Evolutionary conservation across 2,888 invertebrate species (phyloP).

Genomic region (Luperina nickerlii): DNA sequence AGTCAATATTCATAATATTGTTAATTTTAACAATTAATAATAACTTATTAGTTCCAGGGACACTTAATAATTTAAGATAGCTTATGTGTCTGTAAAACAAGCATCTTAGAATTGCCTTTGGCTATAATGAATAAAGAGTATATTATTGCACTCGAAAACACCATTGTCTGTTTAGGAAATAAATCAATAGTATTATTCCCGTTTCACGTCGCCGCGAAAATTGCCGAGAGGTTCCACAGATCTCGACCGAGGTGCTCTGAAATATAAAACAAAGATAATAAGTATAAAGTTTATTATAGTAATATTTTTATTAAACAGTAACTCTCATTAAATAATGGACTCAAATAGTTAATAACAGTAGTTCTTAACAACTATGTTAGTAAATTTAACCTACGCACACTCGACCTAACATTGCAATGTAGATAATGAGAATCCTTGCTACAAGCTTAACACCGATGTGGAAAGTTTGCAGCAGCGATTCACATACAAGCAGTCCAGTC

Average conservation of each 20-base stretch:
- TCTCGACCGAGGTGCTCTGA: slow-evolving; percentile 90
- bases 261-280: slow-evolving; percentile 63
- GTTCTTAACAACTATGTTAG: no score
- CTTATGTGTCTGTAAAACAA: slow-evolving; percentile 62
- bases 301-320: no score
- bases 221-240: slow-evolving; percentile 89
- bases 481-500: no score
- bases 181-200: slow-evolving; percentile 75
- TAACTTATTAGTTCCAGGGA: slow-evolving; percentile 52
- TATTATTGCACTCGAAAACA: slow-evolving; percentile 85
- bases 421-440: no score
- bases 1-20: slow-evolving; percentile 56
- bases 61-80: slow-evolving; percentile 57
- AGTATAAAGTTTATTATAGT: no score
- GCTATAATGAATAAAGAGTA: slow-evolving; percentile 77
- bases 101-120: slow-evolving; percentile 82
- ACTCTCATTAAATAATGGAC: no score
- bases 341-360: neutral
- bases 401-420: no score
- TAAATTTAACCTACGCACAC: no score
- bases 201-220: slow-evolving; percentile 84
- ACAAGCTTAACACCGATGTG: no score
- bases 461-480: no score
- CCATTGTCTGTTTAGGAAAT: slow-evolving; percentile 79
- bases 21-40: slow-evolving; percentile 51